Base-by-base conservation (phyloP, 1,140 invertebrate species). In the Papilio helenus region DNA sequence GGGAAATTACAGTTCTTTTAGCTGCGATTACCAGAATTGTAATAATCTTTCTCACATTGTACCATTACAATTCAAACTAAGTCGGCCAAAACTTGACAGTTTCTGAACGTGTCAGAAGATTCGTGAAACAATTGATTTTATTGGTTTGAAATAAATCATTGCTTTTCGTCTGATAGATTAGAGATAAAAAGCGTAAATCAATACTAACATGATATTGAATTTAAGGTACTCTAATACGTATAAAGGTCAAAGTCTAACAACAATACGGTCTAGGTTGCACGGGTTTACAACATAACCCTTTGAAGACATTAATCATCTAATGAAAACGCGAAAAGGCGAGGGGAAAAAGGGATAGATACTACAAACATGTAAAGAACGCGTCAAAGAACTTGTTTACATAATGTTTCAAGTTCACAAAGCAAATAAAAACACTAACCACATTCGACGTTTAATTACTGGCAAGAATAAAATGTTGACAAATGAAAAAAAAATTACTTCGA, bases 291-390 rank as follows among this genome's bases (percentile, higher is more conserved):
- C 61, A 34, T 68, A 29, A 29, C 61, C 61, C 26, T 68, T 68
- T 68, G 61, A 68, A 68, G 26, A 5, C 61, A 68, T 68, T 68
- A 68, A 68, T 68, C 61, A 34, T 68, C 26, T 68, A 68, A 68
- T 68, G 61, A 68, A 18, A 29, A 68, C 26, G 61, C 61, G 61
- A 34, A 8, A 46, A 34, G 12, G 61, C 61, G 26, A 68, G 26
- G 26, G 10, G 23, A 26, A 26, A 61, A 61, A 26, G 58, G 26
- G 58, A 61, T 23, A 14, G 3, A n/a, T 20, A 23, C 23, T 61
- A 61, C 58, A 61, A 61, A 20, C 20, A 58, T 3, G 23, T 58
- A 58, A n/a, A 61, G 9, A 23, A 61, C n/a, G 49, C 16, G 49
- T 65, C 58, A 58, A 20, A 68, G 61, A 29, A 16, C 14, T 29